Evolutionary conservation across 1,140 invertebrate genomes (phyloP), one percentile per base, ranked within the genome.

Genomic region (Epicauta chinensis): DNA sequence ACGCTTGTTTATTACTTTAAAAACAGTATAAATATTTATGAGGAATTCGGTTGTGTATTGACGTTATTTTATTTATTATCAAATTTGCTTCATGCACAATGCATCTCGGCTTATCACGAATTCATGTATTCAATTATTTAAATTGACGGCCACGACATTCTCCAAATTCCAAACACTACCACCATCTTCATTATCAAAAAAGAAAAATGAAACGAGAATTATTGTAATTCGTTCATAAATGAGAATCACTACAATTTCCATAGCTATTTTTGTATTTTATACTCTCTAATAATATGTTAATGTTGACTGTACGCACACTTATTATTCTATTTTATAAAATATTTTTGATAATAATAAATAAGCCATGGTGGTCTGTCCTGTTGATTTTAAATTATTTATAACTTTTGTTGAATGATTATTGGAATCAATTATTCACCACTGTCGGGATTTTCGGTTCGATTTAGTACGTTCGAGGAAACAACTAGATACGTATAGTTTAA

Each of bases 41-140:
- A 23, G 53, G 55, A 58, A 61, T 60, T 58, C 57, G 57, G 23
- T 23, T 54, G 61, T 55, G 56, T 59, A 63, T 65, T 64, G 63
- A 58, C 60, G 61, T 63, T 68, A 67, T 65, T 69, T 69, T 69
- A 68, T 69, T 66, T 67, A 66, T 69, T 65, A 69, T 69, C 65
- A 67, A 69, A 67, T 69, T 67, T 68, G 63, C 63, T 67, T 66
- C 63, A 67, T 69, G 64, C 63, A 66, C 45, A 67, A 67, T 67
- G 67, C 65, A 69, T 65, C 58, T 64, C 59, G 65, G 59, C 61
- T 64, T 67, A 69, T 69, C 65, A 66, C 55, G 59, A 61, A 68
- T 69, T 69, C 67, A 69, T 68, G 65, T 69, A 67, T 69, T 69
- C 67, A 65, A 69, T 69, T 69, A 67, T 67, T 69, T 64, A 67